phyloP scores from a whole-genome alignment of 2,113 vertebrate genomes.

The Choloepus hoffmanni region DNA sequence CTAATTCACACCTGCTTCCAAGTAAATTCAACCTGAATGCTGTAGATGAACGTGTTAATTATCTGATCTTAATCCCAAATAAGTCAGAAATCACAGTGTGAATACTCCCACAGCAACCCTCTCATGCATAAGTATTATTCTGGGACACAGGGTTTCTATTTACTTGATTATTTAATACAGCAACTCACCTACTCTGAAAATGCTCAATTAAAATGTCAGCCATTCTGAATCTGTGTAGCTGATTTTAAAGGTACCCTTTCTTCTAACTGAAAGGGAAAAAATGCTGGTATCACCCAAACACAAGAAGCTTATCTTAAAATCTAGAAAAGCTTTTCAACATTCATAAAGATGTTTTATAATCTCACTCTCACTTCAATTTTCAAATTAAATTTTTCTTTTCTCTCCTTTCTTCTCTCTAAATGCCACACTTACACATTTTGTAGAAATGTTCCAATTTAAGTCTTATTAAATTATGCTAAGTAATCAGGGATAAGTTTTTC shows the following conservation, averaged over 20 bases:
- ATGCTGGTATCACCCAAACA: neutral
- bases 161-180: neutral
- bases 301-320: constrained; percentile 30
- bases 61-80: constrained; percentile 39
- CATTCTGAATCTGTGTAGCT: neutral
- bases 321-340: neutral
- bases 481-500: constrained; percentile 31
- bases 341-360: neutral
- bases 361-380: neutral
- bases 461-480: neutral
- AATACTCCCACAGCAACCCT: neutral
- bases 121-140: neutral
- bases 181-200: neutral
- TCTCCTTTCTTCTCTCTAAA: neutral
- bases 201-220: neutral
- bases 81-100: neutral
- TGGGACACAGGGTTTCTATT: neutral
- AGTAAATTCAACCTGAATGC: constrained; percentile 32
- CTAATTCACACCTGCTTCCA: constrained; percentile 11
- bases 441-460: constrained; percentile 8
- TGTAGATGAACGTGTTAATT: constrained; percentile 48
- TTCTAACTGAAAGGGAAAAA: neutral
- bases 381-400: neutral
- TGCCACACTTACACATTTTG: neutral
- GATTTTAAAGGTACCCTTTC: neutral